Base-by-base conservation (phyloP, 2,888 invertebrate species). In the Stratiomys singularior region DNA sequence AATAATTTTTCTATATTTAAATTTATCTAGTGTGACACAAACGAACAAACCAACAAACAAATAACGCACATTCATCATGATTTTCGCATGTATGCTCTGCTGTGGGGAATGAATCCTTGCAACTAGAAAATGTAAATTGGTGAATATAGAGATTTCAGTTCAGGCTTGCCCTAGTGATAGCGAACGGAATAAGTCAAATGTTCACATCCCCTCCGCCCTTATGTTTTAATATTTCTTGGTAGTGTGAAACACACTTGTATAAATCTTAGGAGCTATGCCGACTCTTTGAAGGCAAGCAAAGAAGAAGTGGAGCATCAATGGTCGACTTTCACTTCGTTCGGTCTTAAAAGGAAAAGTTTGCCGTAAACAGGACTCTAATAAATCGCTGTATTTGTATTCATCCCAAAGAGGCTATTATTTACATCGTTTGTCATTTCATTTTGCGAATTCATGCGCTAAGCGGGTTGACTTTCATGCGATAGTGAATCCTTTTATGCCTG, bases 351-450 rank as follows among this genome's bases (percentile, higher is more conserved):
- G 56, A 37, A 28, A 64, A 76, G 64, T 76, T 76, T 76, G 74
- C 64, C 64, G 60, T 63, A 64, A 76, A 76, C 76, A 76, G 64
- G 63, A 76, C 64, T 47, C 63, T 76, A 76, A 76, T 76, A 76
- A 76, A 76, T 76, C 64, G 76, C 64, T 63, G 37, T 76, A 76
- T 76, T 76, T 76, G 76, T 64, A 76, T 76, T 76, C 64, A 76
- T 44, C 74, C 74, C 74, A n/a, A 21, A 21, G 74, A 74, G 60
- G 27, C 74, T 52, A 74, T 74, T 58, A 74, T 37, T 74, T 74
- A 74, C 60, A 60, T 9, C 44, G 23, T 52, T 60, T 74, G 74
- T 74, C 58, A 74, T 74, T 60, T 74, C 46, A 44, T 74, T 74
- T 58, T 23, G 18, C 37, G 37, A 60, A 60, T 60, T 37, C 37